Evolutionary conservation across 1,140 invertebrate genomes (phyloP), one percentile per base, ranked within the genome.

Genomic region (Pseudomyrmex dendroicus): DNA sequence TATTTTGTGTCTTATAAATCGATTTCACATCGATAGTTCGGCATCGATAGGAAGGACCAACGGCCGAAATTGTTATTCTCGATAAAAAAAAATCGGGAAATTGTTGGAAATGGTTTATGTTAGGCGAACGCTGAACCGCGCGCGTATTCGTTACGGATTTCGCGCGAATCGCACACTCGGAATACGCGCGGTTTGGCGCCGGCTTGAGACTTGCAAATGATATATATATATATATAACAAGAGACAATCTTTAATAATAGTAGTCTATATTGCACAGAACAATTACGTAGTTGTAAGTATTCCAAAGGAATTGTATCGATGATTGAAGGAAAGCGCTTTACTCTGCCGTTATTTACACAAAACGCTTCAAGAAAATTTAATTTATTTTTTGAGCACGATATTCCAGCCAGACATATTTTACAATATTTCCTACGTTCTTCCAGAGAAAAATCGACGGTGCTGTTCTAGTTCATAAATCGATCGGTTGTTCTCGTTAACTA

Each of bases 61-160:
- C 52, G 44, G 17, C 56, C 46, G 66, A 72, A 80, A 80, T 70
- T 80, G 76, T 80, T 80, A 80, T 80, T 80, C 76, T 48, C 76
- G 76, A 72, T 50, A 12, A 1, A 2, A 1, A 2, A 80, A 3
- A 22, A 70, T 72, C 66, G 76, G 46, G 76, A 80, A 80, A 80
- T 80, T 80, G 76, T 80, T 80, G 76, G 76, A 25, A 25, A 80
- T 72, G 76, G 72, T 80, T 80, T 80, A 80, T 66, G 35, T 35
- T 1, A 35, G 7, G 35, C 35, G 35, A 35, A 35, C 35, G 35
- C 35, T 35, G 5, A 35, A 35, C 35, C 35, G 35, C 35, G 35
- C 35, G 35, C 5, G 4, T 35, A 35, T 35, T 35, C 35, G 25
- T 35, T 35, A 35, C 25, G 5, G 5, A 35, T 35, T 35, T 35